Evolutionary conservation across 1,140 invertebrate genomes (phyloP).

Genomic region (Penaeus indicus): DNA sequence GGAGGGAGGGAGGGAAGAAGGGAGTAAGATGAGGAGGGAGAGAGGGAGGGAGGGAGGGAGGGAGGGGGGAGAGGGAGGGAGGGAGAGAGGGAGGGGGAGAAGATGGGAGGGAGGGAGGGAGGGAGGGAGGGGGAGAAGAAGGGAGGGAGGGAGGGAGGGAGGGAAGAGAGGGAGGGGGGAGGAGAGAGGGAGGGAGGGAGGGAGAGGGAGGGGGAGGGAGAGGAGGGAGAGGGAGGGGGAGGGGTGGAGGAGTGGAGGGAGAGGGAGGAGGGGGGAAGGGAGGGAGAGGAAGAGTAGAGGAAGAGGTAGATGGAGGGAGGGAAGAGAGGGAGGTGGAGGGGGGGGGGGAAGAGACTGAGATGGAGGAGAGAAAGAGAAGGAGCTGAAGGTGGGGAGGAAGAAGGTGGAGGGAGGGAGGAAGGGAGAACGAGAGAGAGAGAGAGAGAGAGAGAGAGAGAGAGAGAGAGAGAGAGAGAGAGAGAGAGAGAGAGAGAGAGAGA

Average conservation of each 20-base stretch:
- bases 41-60: not conserved
- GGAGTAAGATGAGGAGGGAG: not conserved
- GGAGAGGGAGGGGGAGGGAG: not conserved
- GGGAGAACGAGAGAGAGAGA: not conserved
- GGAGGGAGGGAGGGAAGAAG: not conserved
- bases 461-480: too few relatives aligned
- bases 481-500: not conserved
- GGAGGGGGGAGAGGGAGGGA: not conserved
- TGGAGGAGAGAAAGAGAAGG: not conserved
- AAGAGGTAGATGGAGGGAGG: not conserved
- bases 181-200: not conserved
- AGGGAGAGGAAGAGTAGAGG: conserved; percentile 1
- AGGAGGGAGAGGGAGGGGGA: not conserved
- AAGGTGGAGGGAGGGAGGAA: conserved; percentile 1
- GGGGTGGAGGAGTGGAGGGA: not conserved
- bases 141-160: not conserved
- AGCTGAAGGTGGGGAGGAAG: not conserved
- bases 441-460: too few relatives aligned
- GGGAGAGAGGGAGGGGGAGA: not conserved
- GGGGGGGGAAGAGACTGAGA: not conserved
- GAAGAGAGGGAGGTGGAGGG: not conserved
- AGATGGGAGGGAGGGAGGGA: not conserved
- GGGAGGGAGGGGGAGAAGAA: not conserved
- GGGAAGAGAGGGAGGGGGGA: not conserved
- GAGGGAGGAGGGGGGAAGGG: not conserved